phyloP scores from a whole-genome alignment of 2,888 invertebrate species.

The Tetrapedia diversipes region DNA sequence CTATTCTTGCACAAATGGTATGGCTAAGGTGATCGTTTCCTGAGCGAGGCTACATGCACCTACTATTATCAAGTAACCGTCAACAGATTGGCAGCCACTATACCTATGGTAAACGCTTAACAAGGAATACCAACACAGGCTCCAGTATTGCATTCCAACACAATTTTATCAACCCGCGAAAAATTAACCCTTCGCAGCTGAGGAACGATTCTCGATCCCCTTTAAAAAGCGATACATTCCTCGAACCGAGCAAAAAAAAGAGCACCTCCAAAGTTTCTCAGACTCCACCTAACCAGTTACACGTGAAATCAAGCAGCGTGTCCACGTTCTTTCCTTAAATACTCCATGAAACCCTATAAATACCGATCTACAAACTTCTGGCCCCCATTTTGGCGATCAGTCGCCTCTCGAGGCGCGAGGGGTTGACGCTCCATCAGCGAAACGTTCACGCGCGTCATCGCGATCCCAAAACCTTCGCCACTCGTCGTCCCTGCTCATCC shows the following conservation, averaged over 20 bases:
- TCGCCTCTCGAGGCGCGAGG: no score
- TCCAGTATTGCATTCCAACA: neutral
- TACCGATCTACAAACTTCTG: no score
- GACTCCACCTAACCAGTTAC: no score
- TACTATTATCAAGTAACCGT: conserved; percentile 9
- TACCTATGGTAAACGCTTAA: neutral
- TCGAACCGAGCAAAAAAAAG: no score
- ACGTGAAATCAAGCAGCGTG: no score
- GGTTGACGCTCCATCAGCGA: neutral
- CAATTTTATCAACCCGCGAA: neutral
- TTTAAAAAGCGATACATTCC: no score
- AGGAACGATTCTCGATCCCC: no score
- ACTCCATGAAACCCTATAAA: no score
- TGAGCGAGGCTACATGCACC: neutral
- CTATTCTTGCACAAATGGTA: conserved; percentile 3
- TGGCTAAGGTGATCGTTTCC: neutral
- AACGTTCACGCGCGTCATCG: neutral
- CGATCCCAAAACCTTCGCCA: neutral
- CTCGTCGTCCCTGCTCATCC: neutral
- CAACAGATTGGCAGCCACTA: neutral
- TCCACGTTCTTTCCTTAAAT: no score
- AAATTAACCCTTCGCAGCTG: no score
- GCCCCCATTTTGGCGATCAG: no score
- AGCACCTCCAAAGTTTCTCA: no score
- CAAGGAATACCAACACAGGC: neutral